Evolutionary conservation across 1,140 invertebrate species (phyloP).

Genomic region (Sycophila sp.): DNA sequence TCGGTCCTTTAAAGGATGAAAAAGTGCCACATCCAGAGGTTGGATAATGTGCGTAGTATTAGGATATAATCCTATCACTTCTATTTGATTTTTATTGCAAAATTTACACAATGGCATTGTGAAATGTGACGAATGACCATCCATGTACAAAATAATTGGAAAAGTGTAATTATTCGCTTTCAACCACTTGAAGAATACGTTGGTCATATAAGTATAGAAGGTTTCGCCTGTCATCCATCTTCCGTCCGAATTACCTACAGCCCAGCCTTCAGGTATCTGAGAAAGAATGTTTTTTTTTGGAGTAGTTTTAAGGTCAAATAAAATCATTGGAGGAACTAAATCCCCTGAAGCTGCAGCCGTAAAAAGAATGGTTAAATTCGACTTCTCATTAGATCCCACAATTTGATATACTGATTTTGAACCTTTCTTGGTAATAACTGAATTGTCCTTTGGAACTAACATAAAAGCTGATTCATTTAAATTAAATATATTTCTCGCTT

Average conservation of each 20-base stretch:
- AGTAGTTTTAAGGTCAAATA: slow-evolving; percentile 44
- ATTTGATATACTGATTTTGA: slow-evolving; percentile 32
- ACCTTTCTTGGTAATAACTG: slow-evolving; percentile 25
- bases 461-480: slow-evolving; percentile 30
- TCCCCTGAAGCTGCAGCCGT: slow-evolving; percentile 47
- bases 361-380: slow-evolving; percentile 40
- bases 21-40: slow-evolving; percentile 56
- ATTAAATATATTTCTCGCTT: slow-evolving; percentile 23
- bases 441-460: slow-evolving; percentile 30
- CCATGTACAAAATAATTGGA: too few species aligned
- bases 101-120: too few species aligned
- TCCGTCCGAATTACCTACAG: slow-evolving; percentile 22
- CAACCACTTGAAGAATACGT: slow-evolving; percentile 41
- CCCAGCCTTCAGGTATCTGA: slow-evolving; percentile 46
- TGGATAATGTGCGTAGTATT: too few species aligned
- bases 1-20: slow-evolving; percentile 49
- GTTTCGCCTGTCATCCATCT: slow-evolving; percentile 34
- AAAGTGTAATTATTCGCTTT: too few species aligned
- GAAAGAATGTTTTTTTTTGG: slow-evolving; percentile 39
- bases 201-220: slow-evolving; percentile 35
- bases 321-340: slow-evolving; percentile 48
- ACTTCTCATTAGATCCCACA: slow-evolving; percentile 38
- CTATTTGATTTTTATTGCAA: too few species aligned
- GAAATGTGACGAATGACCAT: too few species aligned
- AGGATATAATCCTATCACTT: too few species aligned